phyloP scores from a whole-genome alignment of 2,113 vertebrate genomes.

The Hyla sarda region DNA sequence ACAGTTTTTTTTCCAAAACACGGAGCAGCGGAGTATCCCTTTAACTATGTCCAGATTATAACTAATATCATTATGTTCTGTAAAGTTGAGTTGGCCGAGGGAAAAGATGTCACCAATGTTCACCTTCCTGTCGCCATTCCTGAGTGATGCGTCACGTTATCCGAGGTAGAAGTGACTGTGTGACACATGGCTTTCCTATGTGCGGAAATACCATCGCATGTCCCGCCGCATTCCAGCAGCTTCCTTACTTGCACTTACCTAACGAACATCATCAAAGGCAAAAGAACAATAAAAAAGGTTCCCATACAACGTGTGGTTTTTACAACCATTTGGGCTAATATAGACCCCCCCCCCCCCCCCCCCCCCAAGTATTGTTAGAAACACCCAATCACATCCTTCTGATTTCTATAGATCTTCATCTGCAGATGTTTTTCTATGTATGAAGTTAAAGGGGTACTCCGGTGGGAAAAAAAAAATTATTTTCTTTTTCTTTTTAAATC shows the following conservation, averaged over 20 bases:
- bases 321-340: not conserved
- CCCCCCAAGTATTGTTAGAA: not conserved
- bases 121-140: constrained; percentile 2
- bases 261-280: not conserved
- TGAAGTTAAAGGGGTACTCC: no score
- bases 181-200: not conserved
- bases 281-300: not conserved
- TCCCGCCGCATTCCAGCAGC: not conserved
- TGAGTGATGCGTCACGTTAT: not conserved
- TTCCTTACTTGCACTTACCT: not conserved
- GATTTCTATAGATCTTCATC: no score
- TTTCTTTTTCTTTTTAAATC: no score
- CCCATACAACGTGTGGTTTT: not conserved
- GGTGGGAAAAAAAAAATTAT: no score
- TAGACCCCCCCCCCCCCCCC: no score
- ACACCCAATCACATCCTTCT: no score
- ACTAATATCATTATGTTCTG: not conserved
- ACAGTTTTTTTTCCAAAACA: no score
- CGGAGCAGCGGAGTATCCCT: no score
- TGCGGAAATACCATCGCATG: not conserved
- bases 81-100: not conserved
- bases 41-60: not conserved
- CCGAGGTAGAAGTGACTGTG: not conserved
- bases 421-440: not conserved
- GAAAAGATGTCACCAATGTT: not conserved